Evolutionary conservation across 2,888 invertebrate genomes (phyloP).

Genomic region (Drosophila kambysellisi): DNA sequence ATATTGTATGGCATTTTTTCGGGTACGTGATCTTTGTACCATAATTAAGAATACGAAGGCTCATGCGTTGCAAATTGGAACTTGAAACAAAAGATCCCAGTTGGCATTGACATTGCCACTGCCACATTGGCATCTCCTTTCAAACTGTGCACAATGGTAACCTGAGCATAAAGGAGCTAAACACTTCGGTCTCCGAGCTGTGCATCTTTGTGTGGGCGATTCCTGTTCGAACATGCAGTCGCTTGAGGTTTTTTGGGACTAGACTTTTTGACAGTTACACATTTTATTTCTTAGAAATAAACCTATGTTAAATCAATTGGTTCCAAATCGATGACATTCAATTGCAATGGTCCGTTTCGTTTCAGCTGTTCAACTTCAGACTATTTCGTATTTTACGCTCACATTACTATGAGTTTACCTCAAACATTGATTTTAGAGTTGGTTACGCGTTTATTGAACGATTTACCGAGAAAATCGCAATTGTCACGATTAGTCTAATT

Average conservation of each 20-base stretch:
- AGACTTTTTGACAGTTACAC: conserved; percentile 61
- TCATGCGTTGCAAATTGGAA: conserved; percentile 76
- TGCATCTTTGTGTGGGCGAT: conserved; percentile 36
- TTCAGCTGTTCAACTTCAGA: conserved; percentile 67
- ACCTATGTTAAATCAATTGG: conserved; percentile 73
- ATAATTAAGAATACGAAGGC: conserved; percentile 60
- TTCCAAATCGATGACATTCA: conserved; percentile 76
- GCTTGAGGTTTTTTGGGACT: conserved; percentile 14
- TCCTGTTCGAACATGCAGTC: conserved; percentile 32
- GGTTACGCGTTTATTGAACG: conserved; percentile 50
- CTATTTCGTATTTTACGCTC: conserved; percentile 64
- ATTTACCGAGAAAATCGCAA: conserved; percentile 69
- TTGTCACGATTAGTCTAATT: conserved; percentile 71
- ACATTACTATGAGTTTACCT: conserved; percentile 35
- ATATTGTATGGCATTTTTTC: conserved; percentile 28
- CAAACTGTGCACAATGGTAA: conserved; percentile 35
- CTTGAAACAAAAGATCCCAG: conserved; percentile 50
- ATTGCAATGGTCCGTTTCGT: conserved; percentile 61
- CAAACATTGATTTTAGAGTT: conserved; percentile 42
- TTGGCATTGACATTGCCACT: conserved; percentile 39
- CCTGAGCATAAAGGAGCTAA: conserved; percentile 39
- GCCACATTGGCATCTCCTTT: conserved; percentile 38
- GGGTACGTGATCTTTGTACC: conserved; percentile 55
- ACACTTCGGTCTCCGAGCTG: conserved; percentile 21
- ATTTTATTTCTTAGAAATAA: conserved; percentile 72